phyloP scores from a whole-genome alignment of 2,888 invertebrate genomes.

The Parelbella ahira region DNA sequence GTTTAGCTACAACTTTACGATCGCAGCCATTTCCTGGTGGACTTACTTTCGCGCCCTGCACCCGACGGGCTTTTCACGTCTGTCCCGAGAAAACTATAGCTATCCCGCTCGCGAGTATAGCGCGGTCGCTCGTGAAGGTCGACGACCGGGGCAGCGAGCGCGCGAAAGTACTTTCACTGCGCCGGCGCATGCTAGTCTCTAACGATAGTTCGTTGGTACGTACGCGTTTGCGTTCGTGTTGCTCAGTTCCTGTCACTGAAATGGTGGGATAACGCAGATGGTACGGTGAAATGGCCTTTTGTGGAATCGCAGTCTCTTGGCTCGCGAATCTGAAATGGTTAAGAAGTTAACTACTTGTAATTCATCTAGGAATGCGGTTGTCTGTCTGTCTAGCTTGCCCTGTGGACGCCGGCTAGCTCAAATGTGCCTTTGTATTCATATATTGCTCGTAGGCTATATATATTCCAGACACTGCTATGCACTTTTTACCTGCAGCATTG shows the following conservation, averaged over 20 bases:
- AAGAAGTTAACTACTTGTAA: conserved; percentile 44
- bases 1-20: conserved; percentile 52
- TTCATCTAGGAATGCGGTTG: conserved; percentile 64
- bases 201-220: conserved; percentile 49
- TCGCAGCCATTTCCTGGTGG: conserved; percentile 64
- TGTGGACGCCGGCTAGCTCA: conserved; percentile 7
- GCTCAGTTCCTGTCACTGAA: conserved; percentile 43
- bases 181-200: conserved; percentile 66
- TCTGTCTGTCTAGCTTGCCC: conserved; percentile 29
- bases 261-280: conserved; percentile 45
- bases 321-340: conserved; percentile 44
- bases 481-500: conserved; percentile 14
- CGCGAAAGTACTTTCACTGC: conserved; percentile 80
- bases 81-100: conserved; percentile 61
- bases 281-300: conserved; percentile 51
- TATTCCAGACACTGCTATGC: conserved; percentile 14
- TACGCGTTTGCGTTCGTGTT: conserved; percentile 55
- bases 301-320: conserved; percentile 19
- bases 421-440: conserved; percentile 21
- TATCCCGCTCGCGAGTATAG: conserved; percentile 46
- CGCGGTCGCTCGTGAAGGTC: conserved; percentile 54
- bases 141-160: conserved; percentile 75
- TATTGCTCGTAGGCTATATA: conserved; percentile 11
- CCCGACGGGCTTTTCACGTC: conserved; percentile 59
- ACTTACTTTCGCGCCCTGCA: conserved; percentile 62